Conservation (phyloP, 2,797 vertebrate genomes). For the Hapalemur alaotrensis region DNA sequence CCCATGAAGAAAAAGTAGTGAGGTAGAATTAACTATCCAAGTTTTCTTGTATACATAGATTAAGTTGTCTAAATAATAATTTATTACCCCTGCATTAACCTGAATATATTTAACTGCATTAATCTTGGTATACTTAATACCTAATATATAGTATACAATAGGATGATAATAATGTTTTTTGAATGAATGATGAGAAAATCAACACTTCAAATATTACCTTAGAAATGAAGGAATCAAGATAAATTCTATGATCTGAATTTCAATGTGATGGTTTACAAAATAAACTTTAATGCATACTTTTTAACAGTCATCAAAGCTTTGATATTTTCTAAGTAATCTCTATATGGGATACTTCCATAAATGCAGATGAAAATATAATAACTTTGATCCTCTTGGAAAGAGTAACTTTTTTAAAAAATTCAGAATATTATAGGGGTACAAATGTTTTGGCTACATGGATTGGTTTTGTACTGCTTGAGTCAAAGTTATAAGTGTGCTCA, state of each 20-base stretch:
- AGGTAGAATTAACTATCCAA: not conserved
- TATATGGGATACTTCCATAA: not conserved
- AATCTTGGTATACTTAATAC: not conserved
- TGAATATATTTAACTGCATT: conserved; percentile 20
- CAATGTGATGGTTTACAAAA: not conserved
- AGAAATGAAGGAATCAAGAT: not conserved
- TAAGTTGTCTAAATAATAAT: conserved; percentile 27
- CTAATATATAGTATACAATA: not conserved
- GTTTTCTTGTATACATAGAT: not conserved
- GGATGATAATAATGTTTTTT: not conserved
- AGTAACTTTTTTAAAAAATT: not conserved
- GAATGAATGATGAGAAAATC: not conserved
- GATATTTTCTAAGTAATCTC: not conserved
- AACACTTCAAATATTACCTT: not conserved
- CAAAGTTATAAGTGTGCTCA: too few species aligned
- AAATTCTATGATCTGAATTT: not conserved
- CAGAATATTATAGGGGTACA: too few species aligned
- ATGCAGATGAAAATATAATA: not conserved
- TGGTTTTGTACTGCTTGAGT: too few species aligned
- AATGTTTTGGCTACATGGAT: too few species aligned
- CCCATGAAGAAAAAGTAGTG: not conserved
- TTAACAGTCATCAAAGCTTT: not conserved
- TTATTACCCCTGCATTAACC: not conserved
- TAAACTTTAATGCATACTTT: not conserved
- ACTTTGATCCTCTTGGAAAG: not conserved